Percentiles rank a stretch among this genome's conserved stretches.
These are phyloP conservation scores for Gallinago nigripennis DNA, from an alignment of 2,797 vertebrate genomes.

Conservation along the genomic window DNA sequence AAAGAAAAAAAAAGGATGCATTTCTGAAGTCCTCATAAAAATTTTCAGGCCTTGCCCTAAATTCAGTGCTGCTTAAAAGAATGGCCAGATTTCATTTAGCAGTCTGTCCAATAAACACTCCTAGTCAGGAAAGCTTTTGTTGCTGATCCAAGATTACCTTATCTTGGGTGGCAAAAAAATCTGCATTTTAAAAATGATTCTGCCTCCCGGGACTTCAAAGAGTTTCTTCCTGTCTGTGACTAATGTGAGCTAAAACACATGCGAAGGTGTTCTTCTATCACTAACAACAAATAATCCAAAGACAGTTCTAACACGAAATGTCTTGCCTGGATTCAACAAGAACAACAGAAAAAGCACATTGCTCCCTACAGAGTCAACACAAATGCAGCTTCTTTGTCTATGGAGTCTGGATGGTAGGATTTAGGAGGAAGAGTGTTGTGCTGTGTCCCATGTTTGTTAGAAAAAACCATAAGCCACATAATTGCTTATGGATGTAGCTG, in stretches of 20 bases:
- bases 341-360: background rate
- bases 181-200: background rate
- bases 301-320: constrained; percentile 29
- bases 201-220: constrained; percentile 51
- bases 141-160: background rate
- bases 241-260: constrained; percentile 30
- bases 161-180: constrained; percentile 35
- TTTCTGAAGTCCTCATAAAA: background rate
- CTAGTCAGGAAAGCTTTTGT: background rate
- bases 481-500: background rate
- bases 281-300: constrained; percentile 30
- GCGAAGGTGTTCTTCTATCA: constrained; percentile 15
- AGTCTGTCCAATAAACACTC: background rate
- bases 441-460: background rate
- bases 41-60: background rate
- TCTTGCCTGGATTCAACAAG: constrained; percentile 1
- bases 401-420: background rate
- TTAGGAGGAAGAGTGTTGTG: background rate
- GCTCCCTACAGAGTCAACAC: background rate
- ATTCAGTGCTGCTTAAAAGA: background rate
- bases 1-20: background rate
- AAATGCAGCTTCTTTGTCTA: background rate
- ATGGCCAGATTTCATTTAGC: background rate
- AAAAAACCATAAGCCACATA: background rate
- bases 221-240: constrained; percentile 24